Conservation (phyloP, 2,113 vertebrate species). For the Dissostichus mawsoni region DNA sequence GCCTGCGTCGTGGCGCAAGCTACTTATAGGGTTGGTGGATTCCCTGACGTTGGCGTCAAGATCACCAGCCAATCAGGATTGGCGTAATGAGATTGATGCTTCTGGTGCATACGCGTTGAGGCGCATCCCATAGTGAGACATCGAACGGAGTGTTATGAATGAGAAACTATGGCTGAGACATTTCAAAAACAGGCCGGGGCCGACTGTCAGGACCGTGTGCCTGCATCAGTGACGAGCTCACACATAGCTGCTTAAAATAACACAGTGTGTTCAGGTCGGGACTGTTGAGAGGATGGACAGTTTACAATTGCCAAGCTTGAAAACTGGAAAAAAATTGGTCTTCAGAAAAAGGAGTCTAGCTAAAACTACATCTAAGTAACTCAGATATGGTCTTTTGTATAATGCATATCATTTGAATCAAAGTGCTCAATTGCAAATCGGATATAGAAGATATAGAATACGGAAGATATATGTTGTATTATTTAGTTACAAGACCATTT, state of each 20-base stretch:
- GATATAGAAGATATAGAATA: too few relatives aligned
- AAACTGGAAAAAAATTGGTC: conserved; percentile 5
- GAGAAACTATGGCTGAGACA: conserved; percentile 17
- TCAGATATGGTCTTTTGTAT: neutral
- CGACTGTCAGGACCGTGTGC: conserved; percentile 13
- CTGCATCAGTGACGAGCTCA: conserved; percentile 13
- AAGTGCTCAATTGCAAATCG: too few relatives aligned
- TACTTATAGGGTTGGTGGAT: too few relatives aligned
- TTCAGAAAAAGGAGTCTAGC: neutral
- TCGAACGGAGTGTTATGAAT: too few relatives aligned
- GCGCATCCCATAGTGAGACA: too few relatives aligned
- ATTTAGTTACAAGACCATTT: neutral
- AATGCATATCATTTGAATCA: too few relatives aligned
- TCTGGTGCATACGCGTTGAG: too few relatives aligned
- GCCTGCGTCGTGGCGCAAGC: too few relatives aligned
- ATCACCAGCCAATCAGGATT: too few relatives aligned
- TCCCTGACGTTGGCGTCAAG: too few relatives aligned
- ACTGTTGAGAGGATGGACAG: neutral
- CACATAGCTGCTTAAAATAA: conserved; percentile 35
- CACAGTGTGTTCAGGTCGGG: conserved; percentile 10
- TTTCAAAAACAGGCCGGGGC: conserved; percentile 17
- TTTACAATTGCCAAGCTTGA: neutral
- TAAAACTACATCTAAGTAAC: neutral
- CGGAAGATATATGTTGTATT: neutral
- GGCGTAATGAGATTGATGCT: too few relatives aligned